Conservation (phyloP, 1,140 invertebrate species). For the Pissodes strobi region DNA sequence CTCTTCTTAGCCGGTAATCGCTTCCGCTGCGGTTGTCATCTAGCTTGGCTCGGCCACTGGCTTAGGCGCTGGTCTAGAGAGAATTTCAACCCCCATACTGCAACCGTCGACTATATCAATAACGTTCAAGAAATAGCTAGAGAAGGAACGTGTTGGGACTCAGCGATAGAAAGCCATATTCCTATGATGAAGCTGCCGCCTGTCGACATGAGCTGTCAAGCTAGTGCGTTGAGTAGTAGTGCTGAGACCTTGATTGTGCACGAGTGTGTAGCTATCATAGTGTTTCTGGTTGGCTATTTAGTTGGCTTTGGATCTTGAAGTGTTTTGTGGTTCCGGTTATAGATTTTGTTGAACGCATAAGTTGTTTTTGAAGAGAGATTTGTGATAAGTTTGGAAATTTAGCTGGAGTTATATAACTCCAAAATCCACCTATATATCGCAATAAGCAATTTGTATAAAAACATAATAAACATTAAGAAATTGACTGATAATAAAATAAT, state of each 20-base stretch:
- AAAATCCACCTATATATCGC: too few relatives aligned
- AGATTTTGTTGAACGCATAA: too few relatives aligned
- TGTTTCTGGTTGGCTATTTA: conserved; percentile 15
- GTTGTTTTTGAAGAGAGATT: too few relatives aligned
- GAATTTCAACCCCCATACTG: conserved; percentile 72
- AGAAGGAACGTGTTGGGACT: conserved; percentile 69
- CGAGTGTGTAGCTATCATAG: neutral
- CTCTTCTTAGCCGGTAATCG: conserved; percentile 82
- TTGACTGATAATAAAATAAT: too few relatives aligned
- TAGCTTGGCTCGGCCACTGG: conserved; percentile 89
- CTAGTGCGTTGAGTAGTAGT: conserved; percentile 68
- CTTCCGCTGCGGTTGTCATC: conserved; percentile 82
- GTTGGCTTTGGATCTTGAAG: conserved; percentile 17
- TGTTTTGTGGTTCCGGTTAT: too few relatives aligned
- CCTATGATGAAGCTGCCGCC: conserved; percentile 73
- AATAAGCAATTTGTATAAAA: too few relatives aligned
- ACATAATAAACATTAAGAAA: too few relatives aligned
- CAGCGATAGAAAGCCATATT: conserved; percentile 61
- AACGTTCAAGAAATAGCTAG: conserved; percentile 58
- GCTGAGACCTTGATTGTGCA: neutral
- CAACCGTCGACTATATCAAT: conserved; percentile 61
- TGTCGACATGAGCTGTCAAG: conserved; percentile 75
- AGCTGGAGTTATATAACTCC: too few relatives aligned
- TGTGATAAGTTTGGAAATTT: too few relatives aligned
- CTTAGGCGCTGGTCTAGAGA: conserved; percentile 81